Evolutionary conservation across 92 coral and sea anemone genomes (phyloP), one percentile per base, ranked within the genome.

Genomic region (Palythoa grandis): DNA sequence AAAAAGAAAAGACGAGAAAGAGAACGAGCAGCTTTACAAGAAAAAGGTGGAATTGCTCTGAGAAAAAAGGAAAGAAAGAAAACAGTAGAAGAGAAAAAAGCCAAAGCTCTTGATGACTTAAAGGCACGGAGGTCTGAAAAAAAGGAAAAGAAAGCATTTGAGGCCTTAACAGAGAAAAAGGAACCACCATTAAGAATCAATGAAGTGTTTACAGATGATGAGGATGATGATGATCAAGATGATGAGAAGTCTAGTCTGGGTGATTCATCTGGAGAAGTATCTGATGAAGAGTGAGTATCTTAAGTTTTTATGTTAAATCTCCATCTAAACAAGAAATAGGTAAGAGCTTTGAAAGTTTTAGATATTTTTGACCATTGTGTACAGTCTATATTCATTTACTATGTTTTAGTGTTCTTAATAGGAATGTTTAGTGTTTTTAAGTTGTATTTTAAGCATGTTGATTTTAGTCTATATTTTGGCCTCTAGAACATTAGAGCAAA

Each of bases 181-280:
- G 99, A 95, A 63, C 99, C 97, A 7, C 89, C 87, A 66, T 76
- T 91, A 60, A 97, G 91, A 84, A 92, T 97, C 25, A 93, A 94
- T 87, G 99, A 97, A 56, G 98, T 97, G 16, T 97, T 93, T 83
- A 93, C 98, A 38, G 99, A 97, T 83, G 99, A 97, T 73, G 99
- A 97, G 74, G 97, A 93, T 89, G 99, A 97, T 0, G 98, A 97
- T 63, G 98, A 96, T 40, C 98, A 94, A 67, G 98, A 95, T 20
- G 98, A 96, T 20, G 90, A 92, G 76, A 94, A 92, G 75, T 94
- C 98, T 22, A 94, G 98, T 88, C 82, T 76, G 35, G 98, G 89
- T 72, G 97, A 90, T 56, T 92, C 96, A 4, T 93, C 85, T 76
- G 94, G 78, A 72, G 98, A 93, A 47, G 93, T 94, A 85, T 98